Percentiles rank a stretch among this genome's conserved stretches.
These are phyloP conservation scores for Tipula unca DNA, from an alignment of 2,888 invertebrate species.

Conservation along the genomic window DNA sequence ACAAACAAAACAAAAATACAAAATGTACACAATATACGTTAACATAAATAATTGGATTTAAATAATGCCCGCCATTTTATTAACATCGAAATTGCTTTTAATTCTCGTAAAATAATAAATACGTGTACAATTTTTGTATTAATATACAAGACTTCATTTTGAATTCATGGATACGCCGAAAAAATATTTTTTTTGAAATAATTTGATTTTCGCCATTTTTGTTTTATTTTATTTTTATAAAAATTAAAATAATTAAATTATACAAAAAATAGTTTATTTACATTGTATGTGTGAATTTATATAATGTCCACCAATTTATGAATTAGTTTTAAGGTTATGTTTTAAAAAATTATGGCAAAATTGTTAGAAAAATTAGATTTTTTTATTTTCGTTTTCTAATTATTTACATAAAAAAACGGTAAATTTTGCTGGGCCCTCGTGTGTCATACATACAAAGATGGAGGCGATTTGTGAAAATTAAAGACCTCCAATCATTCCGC, in stretches of 20 bases:
- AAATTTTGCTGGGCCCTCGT: not conserved
- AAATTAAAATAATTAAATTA: not conserved
- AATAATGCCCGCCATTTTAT: slow-evolving; percentile 14
- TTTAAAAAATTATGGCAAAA: not conserved
- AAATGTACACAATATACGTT: not conserved
- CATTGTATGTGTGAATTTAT: not conserved
- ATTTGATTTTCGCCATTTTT: slow-evolving; percentile 8
- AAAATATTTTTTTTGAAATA: not conserved
- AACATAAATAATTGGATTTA: not conserved
- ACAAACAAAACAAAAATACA: not conserved
- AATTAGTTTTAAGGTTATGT: not conserved
- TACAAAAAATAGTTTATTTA: not conserved
- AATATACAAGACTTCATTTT: not conserved
- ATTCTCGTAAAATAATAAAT: not conserved
- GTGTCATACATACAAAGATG: not conserved
- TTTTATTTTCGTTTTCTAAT: not conserved
- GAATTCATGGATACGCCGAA: not conserved
- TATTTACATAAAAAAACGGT: slow-evolving; percentile 2
- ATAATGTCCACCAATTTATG: not conserved
- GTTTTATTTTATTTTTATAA: not conserved
- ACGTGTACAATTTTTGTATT: not conserved
- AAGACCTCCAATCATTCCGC: not conserved
- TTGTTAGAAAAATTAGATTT: not conserved
- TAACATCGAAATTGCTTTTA: not conserved
- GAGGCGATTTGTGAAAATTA: not conserved